Conservation (phyloP, 2,888 invertebrate genomes). For the Ornithoptera priamus region DNA sequence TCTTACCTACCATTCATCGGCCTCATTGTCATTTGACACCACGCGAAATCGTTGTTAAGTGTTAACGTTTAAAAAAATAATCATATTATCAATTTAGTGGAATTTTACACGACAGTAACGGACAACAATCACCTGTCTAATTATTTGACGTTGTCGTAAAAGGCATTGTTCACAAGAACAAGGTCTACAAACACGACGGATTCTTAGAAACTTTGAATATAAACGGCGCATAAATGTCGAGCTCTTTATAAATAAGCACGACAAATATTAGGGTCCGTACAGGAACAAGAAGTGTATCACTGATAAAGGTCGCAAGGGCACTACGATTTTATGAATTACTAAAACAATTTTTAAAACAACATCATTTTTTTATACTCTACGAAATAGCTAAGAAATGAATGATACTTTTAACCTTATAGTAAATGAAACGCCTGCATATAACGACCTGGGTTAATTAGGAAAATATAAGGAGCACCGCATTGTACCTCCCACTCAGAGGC, state of each 20-base stretch:
- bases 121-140: neutral
- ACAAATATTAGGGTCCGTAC: constrained; percentile 41
- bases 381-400: too few relatives aligned
- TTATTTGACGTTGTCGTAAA: constrained; percentile 16
- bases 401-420: too few relatives aligned
- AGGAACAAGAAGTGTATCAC: neutral
- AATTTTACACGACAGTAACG: neutral
- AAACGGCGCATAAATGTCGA: constrained; percentile 28
- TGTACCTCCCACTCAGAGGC: too few relatives aligned
- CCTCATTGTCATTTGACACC: too few relatives aligned
- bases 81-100: neutral
- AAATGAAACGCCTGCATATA: too few relatives aligned
- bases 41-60: too few relatives aligned
- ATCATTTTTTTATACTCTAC: too few relatives aligned
- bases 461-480: too few relatives aligned
- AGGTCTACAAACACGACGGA: constrained; percentile 34
- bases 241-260: constrained; percentile 39
- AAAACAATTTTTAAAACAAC: neutral
- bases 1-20: too few relatives aligned
- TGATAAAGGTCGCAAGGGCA: neutral
- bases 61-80: neutral
- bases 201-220: constrained; percentile 28
- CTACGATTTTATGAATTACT: neutral
- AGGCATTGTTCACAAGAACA: constrained; percentile 29
- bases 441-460: too few relatives aligned